Base-by-base conservation (phyloP, 2,888 invertebrate genomes). In the Caenorhabditis sinica region DNA sequence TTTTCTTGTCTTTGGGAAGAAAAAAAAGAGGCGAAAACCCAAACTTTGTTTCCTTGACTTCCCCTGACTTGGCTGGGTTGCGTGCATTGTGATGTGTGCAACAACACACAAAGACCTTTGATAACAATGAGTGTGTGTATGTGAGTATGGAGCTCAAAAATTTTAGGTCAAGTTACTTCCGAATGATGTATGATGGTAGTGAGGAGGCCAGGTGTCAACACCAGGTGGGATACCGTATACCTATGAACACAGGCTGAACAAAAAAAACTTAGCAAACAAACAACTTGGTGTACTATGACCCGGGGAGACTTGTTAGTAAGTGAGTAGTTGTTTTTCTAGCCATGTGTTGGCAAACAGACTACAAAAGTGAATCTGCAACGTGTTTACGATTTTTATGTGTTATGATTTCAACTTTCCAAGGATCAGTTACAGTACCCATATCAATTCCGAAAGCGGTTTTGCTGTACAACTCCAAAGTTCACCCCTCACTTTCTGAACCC, bases 41-140 rank as follows among this genome's bases (percentile, higher is more conserved):
- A 69, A 60, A 76, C 76, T 76, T 76, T 76, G 76, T 76, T 76
- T 76, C 76, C 76, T 36, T 76, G 76, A 17, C 63, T 45, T 43
- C 36, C 36, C 28, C 17, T 28, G 56, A 58, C 36, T 58, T 56
- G 58, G 43, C 8, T 40, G 40, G 58, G 66, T n/a, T 66, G 51
- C 13, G 68, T 69, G 68, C 49, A 66, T 75, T 43, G 65, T 56
- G 53, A 51, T 56, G 53, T 69, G 69, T 77, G 77, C n/a, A 49
- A 49, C 77, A 77, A 76, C 45, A 51, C 74, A 61, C 74, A 63
- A 53, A 74, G 53, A 74, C 74, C 53, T 45, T 36, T 74, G 63
- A 65, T 63, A 53, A 65, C 36, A 61, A 51, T 66, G 66, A n/a
- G 68, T 33, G 40, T 36, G 40, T 40, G 40, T 40, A 40, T 2